These are phyloP conservation scores for Toxotes chatareus DNA, from an alignment of 2,113 vertebrate genomes.

Conservation along the genomic window DNA sequence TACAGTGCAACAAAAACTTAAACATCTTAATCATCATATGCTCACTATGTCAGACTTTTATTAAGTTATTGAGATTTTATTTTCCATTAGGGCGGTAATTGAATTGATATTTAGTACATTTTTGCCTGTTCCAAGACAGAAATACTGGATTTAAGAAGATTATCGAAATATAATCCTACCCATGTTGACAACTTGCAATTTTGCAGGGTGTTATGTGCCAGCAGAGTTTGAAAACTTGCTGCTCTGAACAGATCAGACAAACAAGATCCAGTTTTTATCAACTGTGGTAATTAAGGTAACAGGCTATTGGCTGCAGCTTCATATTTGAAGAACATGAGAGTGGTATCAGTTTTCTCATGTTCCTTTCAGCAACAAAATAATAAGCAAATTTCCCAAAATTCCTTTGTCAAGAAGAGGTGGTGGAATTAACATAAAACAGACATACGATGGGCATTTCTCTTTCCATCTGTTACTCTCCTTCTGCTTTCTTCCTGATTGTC, in stretches of 20 bases:
- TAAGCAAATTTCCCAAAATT: neutral
- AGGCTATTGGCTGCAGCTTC: neutral
- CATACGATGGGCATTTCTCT: neutral
- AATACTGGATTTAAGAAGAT: no score
- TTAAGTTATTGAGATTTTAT: no score
- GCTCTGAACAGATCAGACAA: neutral
- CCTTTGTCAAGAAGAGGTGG: neutral
- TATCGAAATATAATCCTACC: no score
- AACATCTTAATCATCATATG: no score
- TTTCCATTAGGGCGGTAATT: no score
- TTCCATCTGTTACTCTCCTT: neutral
- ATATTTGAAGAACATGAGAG: neutral
- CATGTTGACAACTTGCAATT: no score
- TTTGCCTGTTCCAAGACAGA: no score
- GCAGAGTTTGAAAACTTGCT: no score
- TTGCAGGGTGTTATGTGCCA: neutral
- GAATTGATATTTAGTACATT: no score
- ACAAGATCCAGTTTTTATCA: no score
- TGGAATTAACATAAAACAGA: neutral
- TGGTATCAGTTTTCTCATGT: neutral
- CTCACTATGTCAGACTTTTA: no score
- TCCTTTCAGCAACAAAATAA: neutral
- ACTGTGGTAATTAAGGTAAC: neutral
- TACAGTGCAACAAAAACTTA: no score
- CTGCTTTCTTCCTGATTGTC: neutral